phyloP scores from a whole-genome alignment of 2,888 invertebrate genomes.

The Nineta flava region DNA sequence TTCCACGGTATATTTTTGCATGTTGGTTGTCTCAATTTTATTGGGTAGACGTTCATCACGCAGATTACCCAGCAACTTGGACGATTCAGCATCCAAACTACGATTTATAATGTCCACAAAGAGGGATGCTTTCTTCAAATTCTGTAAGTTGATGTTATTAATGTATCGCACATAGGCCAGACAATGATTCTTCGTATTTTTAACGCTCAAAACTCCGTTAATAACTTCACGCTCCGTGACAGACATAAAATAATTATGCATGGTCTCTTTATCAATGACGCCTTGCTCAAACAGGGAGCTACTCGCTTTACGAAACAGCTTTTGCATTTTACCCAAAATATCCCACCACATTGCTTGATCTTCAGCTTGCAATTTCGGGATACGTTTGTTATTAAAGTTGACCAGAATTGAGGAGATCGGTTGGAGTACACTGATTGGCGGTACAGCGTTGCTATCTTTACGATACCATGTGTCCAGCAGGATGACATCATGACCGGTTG shows the following conservation, averaged over 20 bases:
- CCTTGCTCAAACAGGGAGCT: conserved; percentile 68
- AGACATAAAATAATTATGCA: conserved; percentile 98
- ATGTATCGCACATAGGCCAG: conserved; percentile 90
- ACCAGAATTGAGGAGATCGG: conserved; percentile 93
- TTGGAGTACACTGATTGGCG: conserved; percentile 85
- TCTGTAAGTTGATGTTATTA: conserved; percentile 92
- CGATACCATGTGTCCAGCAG: conserved; percentile 90
- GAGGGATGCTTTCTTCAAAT: conserved; percentile 82
- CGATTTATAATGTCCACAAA: conserved; percentile 90
- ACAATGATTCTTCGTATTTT: conserved; percentile 89
- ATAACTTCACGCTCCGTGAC: conserved; percentile 97
- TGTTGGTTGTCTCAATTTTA: conserved; percentile 77
- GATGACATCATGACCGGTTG: conserved; percentile 65
- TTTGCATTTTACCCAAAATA: conserved; percentile 88
- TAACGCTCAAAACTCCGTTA: conserved; percentile 83
- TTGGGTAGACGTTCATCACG: conserved; percentile 79
- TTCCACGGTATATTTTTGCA: conserved; percentile 89
- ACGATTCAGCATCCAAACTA: conserved; percentile 85
- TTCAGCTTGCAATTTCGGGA: conserved; percentile 87
- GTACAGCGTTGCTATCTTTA: conserved; percentile 91
- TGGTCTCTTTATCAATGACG: conserved; percentile 78
- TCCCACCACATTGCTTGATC: conserved; percentile 99
- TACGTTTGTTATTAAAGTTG: conserved; percentile 95
- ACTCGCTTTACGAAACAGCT: conserved; percentile 81
- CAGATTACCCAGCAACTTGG: conserved; percentile 71